These are phyloP conservation scores for Eupristina koningsbergeri DNA, from an alignment of 1,140 invertebrate genomes.

Conservation along the genomic window DNA sequence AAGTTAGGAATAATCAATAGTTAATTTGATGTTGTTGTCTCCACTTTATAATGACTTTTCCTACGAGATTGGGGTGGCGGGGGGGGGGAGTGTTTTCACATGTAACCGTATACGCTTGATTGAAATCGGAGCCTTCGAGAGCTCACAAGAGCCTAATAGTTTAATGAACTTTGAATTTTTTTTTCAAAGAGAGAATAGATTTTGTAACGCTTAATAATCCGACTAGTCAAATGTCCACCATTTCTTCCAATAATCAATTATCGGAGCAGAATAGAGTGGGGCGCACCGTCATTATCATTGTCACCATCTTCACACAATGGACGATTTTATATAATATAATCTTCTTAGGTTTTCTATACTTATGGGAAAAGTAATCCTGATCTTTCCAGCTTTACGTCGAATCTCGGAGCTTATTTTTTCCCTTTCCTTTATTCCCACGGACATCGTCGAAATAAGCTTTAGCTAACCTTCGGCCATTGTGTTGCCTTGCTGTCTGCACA, in stretches of 20 bases:
- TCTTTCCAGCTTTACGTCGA: slow-evolving; percentile 48
- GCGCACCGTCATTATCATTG: slow-evolving; percentile 43
- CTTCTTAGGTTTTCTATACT: slow-evolving; percentile 48
- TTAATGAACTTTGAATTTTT: slow-evolving; percentile 36
- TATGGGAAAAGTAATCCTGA: slow-evolving; percentile 44
- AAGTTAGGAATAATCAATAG: slow-evolving; percentile 20
- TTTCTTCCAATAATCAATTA: slow-evolving; percentile 46
- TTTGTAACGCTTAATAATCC: slow-evolving; percentile 24
- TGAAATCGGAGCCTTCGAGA: slow-evolving; percentile 3
- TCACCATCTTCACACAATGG: slow-evolving; percentile 43
- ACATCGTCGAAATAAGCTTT: slow-evolving; percentile 40
- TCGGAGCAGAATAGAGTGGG: slow-evolving; percentile 9
- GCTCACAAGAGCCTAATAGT: slow-evolving; percentile 13
- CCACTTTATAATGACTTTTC: background rate
- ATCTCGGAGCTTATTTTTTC: slow-evolving; percentile 34
- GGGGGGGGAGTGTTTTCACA: background rate
- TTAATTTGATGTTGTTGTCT: background rate
- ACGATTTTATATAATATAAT: slow-evolving; percentile 46
- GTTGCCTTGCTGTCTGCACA: slow-evolving; percentile 23
- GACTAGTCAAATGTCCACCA: slow-evolving; percentile 17
- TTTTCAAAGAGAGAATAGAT: slow-evolving; percentile 17
- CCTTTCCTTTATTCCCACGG: slow-evolving; percentile 40
- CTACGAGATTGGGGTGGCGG: background rate
- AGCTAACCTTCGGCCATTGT: slow-evolving; percentile 38
- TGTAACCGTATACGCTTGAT: background rate